A percentile compares a stretch with the other conserved stretches of the same genome.
These are phyloP conservation scores for Scaptomyza montana DNA, from an alignment of 1,140 invertebrate species.

Conservation along the genomic window DNA sequence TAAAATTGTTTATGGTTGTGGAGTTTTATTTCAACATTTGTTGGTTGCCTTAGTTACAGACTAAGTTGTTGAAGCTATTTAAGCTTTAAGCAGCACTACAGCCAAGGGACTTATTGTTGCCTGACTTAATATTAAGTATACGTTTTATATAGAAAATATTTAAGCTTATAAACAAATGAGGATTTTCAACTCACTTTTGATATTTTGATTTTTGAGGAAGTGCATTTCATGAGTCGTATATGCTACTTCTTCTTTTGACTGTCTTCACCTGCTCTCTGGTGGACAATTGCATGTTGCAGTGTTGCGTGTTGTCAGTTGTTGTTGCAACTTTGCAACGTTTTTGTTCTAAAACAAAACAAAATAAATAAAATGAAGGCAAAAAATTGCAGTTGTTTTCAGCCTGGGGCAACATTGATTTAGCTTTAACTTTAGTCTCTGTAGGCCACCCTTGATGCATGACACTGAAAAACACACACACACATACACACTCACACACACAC, in stretches of 20 bases:
- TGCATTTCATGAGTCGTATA: neutral
- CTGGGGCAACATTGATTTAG: constrained; percentile 12
- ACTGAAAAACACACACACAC: neutral
- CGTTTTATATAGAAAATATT: neutral
- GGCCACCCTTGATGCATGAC: constrained; percentile 7
- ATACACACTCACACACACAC: neutral
- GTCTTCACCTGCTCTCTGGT: constrained; percentile 5
- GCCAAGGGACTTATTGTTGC: neutral
- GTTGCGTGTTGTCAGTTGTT: constrained; percentile 31
- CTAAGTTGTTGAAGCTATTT: constrained; percentile 6
- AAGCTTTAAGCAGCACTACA: neutral
- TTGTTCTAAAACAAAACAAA: constrained; percentile 9
- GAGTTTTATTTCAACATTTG: constrained; percentile 13
- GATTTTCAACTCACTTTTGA: neutral
- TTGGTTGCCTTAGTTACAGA: constrained; percentile 27
- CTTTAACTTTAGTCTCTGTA: constrained; percentile 20
- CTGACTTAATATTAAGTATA: neutral
- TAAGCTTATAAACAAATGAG: neutral
- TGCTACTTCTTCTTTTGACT: neutral
- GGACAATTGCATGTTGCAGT: constrained; percentile 30
- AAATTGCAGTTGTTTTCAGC: constrained; percentile 11
- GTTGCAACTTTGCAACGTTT: constrained; percentile 16
- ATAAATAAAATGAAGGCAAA: neutral
- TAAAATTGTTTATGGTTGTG: constrained; percentile 53
- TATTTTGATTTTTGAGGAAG: neutral